These are phyloP conservation scores for Avahi laniger DNA, from an alignment of 2,797 vertebrate genomes.

Conservation along the genomic window DNA sequence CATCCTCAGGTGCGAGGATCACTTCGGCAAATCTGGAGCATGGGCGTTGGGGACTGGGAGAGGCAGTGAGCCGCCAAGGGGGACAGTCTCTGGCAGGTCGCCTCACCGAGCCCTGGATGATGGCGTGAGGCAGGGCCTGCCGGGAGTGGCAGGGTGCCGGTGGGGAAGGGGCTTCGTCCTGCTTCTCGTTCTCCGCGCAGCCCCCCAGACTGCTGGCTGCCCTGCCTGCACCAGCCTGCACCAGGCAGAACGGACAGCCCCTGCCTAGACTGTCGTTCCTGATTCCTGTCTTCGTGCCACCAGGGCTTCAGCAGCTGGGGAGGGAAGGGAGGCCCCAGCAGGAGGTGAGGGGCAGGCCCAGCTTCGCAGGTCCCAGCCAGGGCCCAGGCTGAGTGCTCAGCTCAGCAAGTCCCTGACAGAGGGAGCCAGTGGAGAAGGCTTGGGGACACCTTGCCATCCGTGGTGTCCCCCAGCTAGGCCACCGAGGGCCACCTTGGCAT, in stretches of 20 bases:
- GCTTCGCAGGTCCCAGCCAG: neutral
- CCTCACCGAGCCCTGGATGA: neutral
- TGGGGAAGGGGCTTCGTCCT: neutral
- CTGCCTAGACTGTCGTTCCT: neutral
- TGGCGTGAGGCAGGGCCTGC: neutral
- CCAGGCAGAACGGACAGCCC: too few relatives aligned
- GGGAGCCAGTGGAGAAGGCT: neutral
- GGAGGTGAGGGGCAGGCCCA: neutral
- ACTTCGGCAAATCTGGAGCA: neutral
- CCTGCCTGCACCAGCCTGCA: fast-evolving
- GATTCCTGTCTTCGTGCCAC: neutral
- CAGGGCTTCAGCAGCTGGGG: too few relatives aligned
- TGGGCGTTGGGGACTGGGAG: neutral
- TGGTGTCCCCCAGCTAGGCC: neutral
- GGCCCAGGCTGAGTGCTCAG: too few relatives aligned
- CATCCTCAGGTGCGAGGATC: neutral
- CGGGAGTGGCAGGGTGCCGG: neutral
- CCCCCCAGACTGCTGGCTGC: neutral
- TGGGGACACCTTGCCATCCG: neutral
- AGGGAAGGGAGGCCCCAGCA: too few relatives aligned
- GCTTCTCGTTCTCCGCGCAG: neutral
- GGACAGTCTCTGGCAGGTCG: neutral
- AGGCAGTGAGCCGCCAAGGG: too few relatives aligned
- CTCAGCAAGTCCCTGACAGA: neutral
- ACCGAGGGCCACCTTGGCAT: neutral